phyloP scores from a whole-genome alignment of 2,113 vertebrate species.

The Poeciliopsis retropinna region DNA sequence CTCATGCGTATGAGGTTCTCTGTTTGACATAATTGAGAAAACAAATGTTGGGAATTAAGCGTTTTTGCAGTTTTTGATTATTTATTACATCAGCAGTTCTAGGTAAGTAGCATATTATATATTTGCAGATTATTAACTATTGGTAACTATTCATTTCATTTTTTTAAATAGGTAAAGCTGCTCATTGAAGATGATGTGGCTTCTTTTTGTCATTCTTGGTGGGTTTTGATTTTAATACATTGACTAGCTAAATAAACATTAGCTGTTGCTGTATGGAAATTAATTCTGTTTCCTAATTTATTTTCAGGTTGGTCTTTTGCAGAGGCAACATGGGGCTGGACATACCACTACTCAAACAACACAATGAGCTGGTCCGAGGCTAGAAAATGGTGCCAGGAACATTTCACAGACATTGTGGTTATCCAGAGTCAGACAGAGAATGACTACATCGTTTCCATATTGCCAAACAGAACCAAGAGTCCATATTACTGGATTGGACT shows the following conservation, averaged over 20 bases:
- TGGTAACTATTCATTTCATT: neutral
- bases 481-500: constrained; percentile 93
- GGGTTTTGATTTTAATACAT: constrained; percentile 18
- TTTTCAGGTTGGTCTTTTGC: constrained; percentile 48
- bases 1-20: neutral
- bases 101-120: constrained; percentile 1
- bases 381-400: constrained; percentile 77
- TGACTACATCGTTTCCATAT: constrained; percentile 70
- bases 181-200: constrained; percentile 52
- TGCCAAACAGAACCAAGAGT: constrained; percentile 39
- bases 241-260: neutral
- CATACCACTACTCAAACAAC: constrained; percentile 59
- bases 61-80: too few species aligned
- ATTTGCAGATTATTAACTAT: neutral
- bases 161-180: constrained; percentile 8
- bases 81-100: neutral
- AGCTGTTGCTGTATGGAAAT: neutral
- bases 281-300: neutral
- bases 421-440: constrained; percentile 88
- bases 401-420: constrained; percentile 85
- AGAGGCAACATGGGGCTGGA: constrained; percentile 79
- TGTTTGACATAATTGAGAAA: neutral
- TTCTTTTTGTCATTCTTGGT: constrained; percentile 55
- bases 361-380: constrained; percentile 79
- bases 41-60: neutral